Percentiles rank a stretch among this genome's conserved stretches.
phyloP scores from a whole-genome alignment of 2,888 invertebrate species.

The Colostygia pectinataria region DNA sequence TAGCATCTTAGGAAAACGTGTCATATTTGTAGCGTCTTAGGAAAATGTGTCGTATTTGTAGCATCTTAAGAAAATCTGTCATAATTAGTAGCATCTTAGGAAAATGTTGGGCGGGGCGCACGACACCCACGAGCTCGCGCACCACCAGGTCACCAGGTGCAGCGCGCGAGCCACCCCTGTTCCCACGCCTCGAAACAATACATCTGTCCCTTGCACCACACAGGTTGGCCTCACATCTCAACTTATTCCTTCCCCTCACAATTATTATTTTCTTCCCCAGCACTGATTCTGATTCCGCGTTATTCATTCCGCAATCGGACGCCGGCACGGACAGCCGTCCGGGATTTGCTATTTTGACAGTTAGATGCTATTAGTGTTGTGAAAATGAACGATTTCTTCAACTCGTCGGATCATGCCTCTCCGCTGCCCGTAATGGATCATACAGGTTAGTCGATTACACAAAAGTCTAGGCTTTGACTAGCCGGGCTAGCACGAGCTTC shows the following conservation, averaged over 20 bases:
- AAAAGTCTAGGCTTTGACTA: too few species aligned
- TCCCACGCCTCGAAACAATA: slow-evolving; percentile 18
- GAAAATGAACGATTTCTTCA: slow-evolving; percentile 46
- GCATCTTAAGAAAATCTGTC: neutral
- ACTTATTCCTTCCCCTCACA: slow-evolving; percentile 19
- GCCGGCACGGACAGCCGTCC: slow-evolving; percentile 25
- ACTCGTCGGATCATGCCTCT: slow-evolving; percentile 34
- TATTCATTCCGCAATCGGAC: slow-evolving; percentile 52
- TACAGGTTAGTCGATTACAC: slow-evolving; percentile 44
- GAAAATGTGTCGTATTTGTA: too few species aligned
- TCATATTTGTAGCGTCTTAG: too few species aligned
- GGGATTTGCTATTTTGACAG: neutral
- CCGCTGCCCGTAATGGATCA: slow-evolving; percentile 38
- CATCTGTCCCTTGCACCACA: neutral
- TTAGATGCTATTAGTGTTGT: slow-evolving; percentile 10
- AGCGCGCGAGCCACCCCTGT: slow-evolving; percentile 16
- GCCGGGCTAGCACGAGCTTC: too few species aligned
- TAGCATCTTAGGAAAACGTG: too few species aligned
- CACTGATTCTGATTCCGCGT: slow-evolving; percentile 56
- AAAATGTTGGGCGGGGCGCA: neutral
- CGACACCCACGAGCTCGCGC: slow-evolving; percentile 5
- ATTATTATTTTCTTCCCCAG: slow-evolving; percentile 45
- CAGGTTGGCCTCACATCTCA: slow-evolving; percentile 38
- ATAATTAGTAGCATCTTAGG: too few species aligned
- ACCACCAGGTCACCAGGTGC: slow-evolving; percentile 7